Evolutionary conservation across 35 echinoderm and acorn worm species (phyloP).

Genomic region (Heliocidaris tuberculata): DNA sequence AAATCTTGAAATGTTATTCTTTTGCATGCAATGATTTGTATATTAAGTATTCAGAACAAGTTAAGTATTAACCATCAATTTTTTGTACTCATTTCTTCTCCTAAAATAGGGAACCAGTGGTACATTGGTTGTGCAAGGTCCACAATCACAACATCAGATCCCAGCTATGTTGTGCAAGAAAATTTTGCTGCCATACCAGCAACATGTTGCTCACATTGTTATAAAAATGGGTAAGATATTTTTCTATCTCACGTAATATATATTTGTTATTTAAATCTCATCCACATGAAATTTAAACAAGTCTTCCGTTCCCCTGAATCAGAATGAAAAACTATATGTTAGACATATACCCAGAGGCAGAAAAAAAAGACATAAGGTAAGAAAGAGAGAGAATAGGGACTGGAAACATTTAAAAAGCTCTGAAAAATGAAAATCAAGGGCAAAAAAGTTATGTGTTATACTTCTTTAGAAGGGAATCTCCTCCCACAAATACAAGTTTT

Average conservation of each 20-base stretch:
- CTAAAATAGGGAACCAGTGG: not conserved
- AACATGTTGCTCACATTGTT: not conserved
- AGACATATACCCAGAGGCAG: not conserved
- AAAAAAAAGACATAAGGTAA: not conserved
- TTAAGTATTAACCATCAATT: not conserved
- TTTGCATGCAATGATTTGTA: not conserved
- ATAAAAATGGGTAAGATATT: constrained; percentile 20
- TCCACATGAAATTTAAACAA: not conserved
- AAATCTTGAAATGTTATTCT: not conserved
- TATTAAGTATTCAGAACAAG: no score
- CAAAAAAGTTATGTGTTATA: no score
- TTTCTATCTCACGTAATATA: not conserved
- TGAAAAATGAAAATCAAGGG: no score
- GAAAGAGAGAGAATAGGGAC: not conserved
- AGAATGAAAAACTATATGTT: no score
- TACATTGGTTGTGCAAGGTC: not conserved
- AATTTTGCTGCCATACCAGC: not conserved
- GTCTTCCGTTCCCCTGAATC: no score
- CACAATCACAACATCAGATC: not conserved
- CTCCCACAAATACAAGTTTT: no score
- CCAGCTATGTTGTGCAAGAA: not conserved
- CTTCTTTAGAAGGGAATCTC: no score
- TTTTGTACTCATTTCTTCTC: not conserved
- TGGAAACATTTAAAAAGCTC: no score
- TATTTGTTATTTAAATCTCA: not conserved